Conservation (phyloP, 1,140 invertebrate genomes). For the Caenorhabditis latens region DNA sequence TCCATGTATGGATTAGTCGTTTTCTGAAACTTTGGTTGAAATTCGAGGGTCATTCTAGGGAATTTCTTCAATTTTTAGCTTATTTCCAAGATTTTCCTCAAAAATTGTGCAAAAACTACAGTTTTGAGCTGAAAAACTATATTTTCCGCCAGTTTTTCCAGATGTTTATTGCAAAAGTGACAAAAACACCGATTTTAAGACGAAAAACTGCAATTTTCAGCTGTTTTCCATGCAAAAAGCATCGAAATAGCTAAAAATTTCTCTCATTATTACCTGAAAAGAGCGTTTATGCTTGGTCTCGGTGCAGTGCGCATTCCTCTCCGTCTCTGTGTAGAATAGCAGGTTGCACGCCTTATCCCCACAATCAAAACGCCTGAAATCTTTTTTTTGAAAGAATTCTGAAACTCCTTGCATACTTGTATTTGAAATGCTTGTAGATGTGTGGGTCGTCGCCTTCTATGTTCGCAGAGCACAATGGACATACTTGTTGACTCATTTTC, state of each 20-base stretch:
- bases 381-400: neutral
- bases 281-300: neutral
- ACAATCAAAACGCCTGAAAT: slow-evolving; percentile 9
- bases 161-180: too few species aligned
- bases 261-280: neutral
- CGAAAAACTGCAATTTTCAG: too few species aligned
- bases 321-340: neutral
- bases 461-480: neutral
- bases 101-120: neutral
- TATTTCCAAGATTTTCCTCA: too few species aligned
- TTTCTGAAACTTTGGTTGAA: too few species aligned
- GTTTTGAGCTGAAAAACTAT: too few species aligned
- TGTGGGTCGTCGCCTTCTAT: neutral
- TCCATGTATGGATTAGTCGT: too few species aligned
- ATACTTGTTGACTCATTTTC: neutral
- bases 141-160: too few species aligned
- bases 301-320: neutral
- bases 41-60: too few species aligned
- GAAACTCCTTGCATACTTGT: neutral
- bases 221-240: neutral
- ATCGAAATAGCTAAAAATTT: neutral
- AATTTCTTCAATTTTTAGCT: neutral
- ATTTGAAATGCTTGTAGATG: slow-evolving; percentile 29
- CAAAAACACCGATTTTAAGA: too few species aligned
- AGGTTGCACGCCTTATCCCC: neutral